These are phyloP conservation scores for Allophyes oxyacanthae DNA, from an alignment of 2,888 invertebrate genomes.

Conservation along the genomic window DNA sequence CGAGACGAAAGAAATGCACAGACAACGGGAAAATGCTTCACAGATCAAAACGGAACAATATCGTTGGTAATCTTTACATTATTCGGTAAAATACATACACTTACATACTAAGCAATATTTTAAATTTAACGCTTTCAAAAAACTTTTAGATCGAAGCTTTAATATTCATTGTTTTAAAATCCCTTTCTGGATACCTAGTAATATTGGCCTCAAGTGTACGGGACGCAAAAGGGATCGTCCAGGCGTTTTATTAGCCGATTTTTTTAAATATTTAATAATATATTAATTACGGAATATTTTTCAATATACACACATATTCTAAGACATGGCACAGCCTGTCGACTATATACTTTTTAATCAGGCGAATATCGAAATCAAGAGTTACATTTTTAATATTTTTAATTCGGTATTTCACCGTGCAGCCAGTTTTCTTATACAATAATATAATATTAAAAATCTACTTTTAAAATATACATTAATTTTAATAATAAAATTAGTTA, in stretches of 20 bases:
- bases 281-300: constrained; percentile 64
- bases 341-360: constrained; percentile 54
- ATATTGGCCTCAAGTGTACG: constrained; percentile 48
- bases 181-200: constrained; percentile 47
- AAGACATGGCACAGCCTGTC: constrained; percentile 78
- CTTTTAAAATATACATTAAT: constrained; percentile 67
- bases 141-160: constrained; percentile 68
- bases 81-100: constrained; percentile 53
- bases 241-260: constrained; percentile 50
- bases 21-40: constrained; percentile 19
- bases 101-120: constrained; percentile 71
- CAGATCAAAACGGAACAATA: constrained; percentile 38
- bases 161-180: constrained; percentile 66
- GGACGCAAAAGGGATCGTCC: constrained; percentile 36
- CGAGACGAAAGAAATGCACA: constrained; percentile 60
- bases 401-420: constrained; percentile 86
- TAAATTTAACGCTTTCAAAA: constrained; percentile 58
- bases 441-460: constrained; percentile 66
- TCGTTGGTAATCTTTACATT: constrained; percentile 50
- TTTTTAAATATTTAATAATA: constrained; percentile 53
- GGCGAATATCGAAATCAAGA: constrained; percentile 55
- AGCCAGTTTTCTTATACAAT: constrained; percentile 66
- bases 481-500: constrained; percentile 66
- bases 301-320: constrained; percentile 70
- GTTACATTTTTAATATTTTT: constrained; percentile 41